Evolutionary conservation across 2,797 vertebrate species (phyloP).

Genomic region (Poecilia gillii): DNA sequence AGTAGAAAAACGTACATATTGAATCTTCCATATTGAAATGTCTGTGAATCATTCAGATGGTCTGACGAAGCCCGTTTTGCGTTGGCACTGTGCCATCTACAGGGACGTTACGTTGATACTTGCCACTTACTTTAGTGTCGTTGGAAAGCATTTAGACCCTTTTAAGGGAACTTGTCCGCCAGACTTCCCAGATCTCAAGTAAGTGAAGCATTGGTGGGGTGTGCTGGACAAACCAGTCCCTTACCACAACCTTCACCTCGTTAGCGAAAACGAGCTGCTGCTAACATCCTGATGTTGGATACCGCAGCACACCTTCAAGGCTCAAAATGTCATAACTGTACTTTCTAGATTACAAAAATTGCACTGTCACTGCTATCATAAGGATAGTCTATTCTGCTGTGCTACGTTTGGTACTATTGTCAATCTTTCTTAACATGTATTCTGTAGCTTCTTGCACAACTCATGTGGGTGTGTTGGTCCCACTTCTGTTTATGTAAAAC

Average conservation of each 20-base stretch:
- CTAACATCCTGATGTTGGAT: background rate
- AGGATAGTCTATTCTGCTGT: background rate
- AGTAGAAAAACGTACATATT: background rate
- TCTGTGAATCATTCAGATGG: background rate
- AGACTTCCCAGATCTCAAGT: background rate
- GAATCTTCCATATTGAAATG: background rate
- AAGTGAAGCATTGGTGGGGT: background rate
- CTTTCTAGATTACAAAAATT: background rate
- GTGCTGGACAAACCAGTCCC: background rate
- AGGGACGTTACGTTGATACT: background rate
- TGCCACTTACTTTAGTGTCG: background rate
- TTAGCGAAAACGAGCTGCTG: background rate
- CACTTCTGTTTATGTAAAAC: background rate
- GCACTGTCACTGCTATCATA: background rate
- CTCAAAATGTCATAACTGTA: background rate
- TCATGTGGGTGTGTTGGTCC: background rate
- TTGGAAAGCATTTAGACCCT: background rate
- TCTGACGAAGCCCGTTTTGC: too few relatives aligned
- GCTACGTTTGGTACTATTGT: background rate
- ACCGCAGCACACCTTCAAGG: background rate
- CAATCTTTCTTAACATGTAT: background rate
- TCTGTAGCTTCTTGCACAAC: background rate
- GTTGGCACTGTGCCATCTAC: background rate
- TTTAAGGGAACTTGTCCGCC: background rate
- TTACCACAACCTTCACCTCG: background rate